These are phyloP conservation scores for Eudemis profundana DNA, from an alignment of 2,888 invertebrate species.

Conservation along the genomic window DNA sequence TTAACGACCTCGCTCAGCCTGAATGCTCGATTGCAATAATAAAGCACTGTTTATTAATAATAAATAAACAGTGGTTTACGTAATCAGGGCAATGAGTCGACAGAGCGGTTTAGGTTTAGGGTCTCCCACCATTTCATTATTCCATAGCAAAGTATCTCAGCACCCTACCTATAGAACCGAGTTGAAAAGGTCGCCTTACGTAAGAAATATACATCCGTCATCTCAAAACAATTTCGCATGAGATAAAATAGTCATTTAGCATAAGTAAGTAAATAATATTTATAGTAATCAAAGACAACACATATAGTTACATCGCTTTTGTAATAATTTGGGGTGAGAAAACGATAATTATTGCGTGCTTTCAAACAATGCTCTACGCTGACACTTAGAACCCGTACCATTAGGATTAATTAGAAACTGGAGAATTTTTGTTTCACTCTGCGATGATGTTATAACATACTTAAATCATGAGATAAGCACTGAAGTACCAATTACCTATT, in stretches of 20 bases:
- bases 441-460: slow-evolving; percentile 17
- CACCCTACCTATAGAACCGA: neutral
- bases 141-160: neutral
- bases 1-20: slow-evolving; percentile 17
- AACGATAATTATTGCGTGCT: slow-evolving; percentile 4
- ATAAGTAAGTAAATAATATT: neutral
- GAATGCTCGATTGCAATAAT: slow-evolving; percentile 11
- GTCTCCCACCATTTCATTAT: neutral
- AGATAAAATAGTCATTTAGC: slow-evolving; percentile 5
- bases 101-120: neutral
- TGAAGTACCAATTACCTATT: slow-evolving; percentile 12
- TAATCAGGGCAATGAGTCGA: neutral
- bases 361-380: slow-evolving; percentile 10
- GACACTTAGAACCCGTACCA: neutral
- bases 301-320: too few species aligned
- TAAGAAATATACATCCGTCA: slow-evolving; percentile 2
- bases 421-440: neutral
- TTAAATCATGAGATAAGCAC: neutral
- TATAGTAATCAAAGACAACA: too few species aligned
- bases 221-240: slow-evolving; percentile 18
- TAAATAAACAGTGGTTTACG: slow-evolving; percentile 1
- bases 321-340: neutral
- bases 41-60: slow-evolving; percentile 5
- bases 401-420: neutral
- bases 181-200: neutral